These are phyloP conservation scores for Chaetops frenatus DNA, from an alignment of 2,113 vertebrate genomes.

Conservation along the genomic window DNA sequence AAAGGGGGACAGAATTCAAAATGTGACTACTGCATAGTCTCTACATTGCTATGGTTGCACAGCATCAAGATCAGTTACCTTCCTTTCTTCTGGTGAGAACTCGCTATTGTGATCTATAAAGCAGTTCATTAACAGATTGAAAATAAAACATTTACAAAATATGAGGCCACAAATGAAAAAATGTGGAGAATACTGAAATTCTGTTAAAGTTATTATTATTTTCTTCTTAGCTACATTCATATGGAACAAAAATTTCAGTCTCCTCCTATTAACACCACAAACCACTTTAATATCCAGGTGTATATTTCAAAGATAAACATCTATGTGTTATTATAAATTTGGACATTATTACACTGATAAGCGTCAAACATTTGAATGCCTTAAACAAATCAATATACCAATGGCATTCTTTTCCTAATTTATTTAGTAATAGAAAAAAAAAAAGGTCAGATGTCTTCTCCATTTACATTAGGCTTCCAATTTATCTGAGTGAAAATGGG, in stretches of 20 bases:
- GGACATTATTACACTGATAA: background rate
- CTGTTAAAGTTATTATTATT: background rate
- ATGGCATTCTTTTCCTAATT: background rate
- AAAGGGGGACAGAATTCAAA: background rate
- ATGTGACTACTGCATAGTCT: background rate
- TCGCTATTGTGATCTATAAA: background rate
- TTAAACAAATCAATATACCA: background rate
- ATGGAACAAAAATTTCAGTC: background rate
- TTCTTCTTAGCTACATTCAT: background rate
- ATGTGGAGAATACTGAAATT: background rate
- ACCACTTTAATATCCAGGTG: background rate
- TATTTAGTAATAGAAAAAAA: background rate
- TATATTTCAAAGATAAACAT: background rate
- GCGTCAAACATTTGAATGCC: background rate
- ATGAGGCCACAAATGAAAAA: background rate
- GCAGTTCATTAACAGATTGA: background rate
- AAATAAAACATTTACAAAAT: background rate
- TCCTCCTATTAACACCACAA: background rate
- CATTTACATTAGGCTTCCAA: background rate
- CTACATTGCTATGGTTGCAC: background rate
- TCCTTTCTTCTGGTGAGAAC: background rate
- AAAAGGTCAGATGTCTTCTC: background rate
- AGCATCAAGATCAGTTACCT: background rate
- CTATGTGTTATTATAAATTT: background rate
- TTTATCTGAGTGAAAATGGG: background rate